Evolutionary conservation across 2,113 vertebrate species (phyloP).

Genomic region (Anguilla japonica): DNA sequence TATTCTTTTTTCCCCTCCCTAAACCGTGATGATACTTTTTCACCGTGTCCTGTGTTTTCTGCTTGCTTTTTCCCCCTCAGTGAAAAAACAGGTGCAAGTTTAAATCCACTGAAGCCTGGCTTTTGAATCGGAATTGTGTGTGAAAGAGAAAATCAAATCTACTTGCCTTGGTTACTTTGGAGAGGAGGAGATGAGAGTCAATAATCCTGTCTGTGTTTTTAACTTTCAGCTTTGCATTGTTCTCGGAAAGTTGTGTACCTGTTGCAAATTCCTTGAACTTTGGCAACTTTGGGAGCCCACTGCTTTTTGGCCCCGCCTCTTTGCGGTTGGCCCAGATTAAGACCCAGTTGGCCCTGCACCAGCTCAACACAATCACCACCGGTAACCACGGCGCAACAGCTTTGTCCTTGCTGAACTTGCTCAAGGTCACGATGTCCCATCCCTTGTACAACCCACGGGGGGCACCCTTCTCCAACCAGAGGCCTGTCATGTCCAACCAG

Average conservation of each 20-base stretch:
- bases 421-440: constrained; percentile 83
- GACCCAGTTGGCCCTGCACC: constrained; percentile 81
- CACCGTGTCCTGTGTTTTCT: constrained; percentile 19
- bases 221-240: constrained; percentile 92
- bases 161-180: constrained; percentile 23
- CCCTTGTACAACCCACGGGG: constrained; percentile 81
- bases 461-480: constrained; percentile 71
- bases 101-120: constrained; percentile 1
- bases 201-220: constrained; percentile 85
- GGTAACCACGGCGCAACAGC: constrained; percentile 63
- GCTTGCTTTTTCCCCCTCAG: constrained; percentile 5
- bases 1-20: not conserved
- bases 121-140: constrained; percentile 12
- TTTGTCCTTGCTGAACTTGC: constrained; percentile 73
- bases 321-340: constrained; percentile 86
- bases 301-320: constrained; percentile 81
- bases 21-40: not conserved
- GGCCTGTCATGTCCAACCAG: constrained; percentile 66
- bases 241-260: constrained; percentile 86
- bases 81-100: not conserved
- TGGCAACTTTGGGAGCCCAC: constrained; percentile 73
- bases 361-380: constrained; percentile 70
- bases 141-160: constrained; percentile 3
- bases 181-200: constrained; percentile 44
- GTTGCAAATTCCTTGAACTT: constrained; percentile 84